These are phyloP conservation scores for Eupithecia pulchellata DNA, from an alignment of 2,888 invertebrate genomes.

Conservation along the genomic window DNA sequence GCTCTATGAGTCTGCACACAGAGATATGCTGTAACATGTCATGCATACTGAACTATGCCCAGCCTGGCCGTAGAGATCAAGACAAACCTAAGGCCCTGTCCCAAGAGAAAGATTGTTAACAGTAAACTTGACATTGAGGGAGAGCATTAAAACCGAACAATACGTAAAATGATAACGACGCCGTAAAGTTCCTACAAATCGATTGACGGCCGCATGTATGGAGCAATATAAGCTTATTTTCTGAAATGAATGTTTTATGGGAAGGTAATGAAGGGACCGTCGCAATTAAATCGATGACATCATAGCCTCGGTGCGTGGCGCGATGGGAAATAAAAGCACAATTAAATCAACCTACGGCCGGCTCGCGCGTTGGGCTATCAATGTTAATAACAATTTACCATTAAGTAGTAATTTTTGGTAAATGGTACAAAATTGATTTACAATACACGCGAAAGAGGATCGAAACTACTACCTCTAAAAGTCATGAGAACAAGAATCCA, in stretches of 20 bases:
- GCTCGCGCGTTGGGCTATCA: conserved; percentile 21
- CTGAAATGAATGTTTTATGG: conserved; percentile 69
- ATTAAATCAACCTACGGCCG: conserved; percentile 65
- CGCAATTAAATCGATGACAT: conserved; percentile 82
- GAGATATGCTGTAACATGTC: conserved; percentile 67
- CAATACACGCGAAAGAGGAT: neutral
- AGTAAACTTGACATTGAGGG: conserved; percentile 66
- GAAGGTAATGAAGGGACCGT: conserved; percentile 72
- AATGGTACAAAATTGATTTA: conserved; percentile 6
- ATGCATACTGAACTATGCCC: conserved; percentile 60
- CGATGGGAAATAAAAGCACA: conserved; percentile 77
- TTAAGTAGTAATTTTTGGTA: neutral
- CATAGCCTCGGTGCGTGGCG: conserved; percentile 68
- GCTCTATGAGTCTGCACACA: conserved; percentile 54
- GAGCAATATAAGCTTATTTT: conserved; percentile 54
- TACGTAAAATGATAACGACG: conserved; percentile 65
- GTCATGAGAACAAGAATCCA: neutral
- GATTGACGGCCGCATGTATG: conserved; percentile 53
- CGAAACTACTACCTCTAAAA: neutral
- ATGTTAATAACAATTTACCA: conserved; percentile 24
- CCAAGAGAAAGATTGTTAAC: conserved; percentile 36
- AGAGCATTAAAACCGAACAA: conserved; percentile 56
- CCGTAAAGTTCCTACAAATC: conserved; percentile 65
- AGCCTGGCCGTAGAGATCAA: conserved; percentile 41
- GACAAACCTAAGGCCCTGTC: conserved; percentile 47